These are phyloP conservation scores for Drosophila sechellia DNA, from an alignment of 1,140 invertebrate species.

Conservation along the genomic window DNA sequence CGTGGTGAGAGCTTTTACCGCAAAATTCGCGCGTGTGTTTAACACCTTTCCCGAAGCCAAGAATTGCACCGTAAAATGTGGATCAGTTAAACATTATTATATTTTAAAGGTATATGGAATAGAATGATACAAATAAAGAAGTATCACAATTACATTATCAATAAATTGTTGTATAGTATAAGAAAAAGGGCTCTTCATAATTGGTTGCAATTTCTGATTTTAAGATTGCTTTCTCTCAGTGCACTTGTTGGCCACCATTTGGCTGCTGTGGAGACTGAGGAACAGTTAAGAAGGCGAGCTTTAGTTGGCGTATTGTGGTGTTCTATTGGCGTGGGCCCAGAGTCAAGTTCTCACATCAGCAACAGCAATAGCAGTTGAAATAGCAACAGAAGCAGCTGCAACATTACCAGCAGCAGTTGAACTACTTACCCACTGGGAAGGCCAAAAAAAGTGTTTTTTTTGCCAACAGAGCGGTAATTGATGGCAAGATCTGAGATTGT, in stretches of 20 bases:
- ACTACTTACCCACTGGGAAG: slow-evolving; percentile 62
- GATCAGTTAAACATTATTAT: background rate
- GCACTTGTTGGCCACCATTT: slow-evolving; percentile 21
- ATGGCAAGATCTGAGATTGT: slow-evolving; percentile 48
- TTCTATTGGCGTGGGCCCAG: slow-evolving; percentile 47
- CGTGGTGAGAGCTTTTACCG: slow-evolving; percentile 76
- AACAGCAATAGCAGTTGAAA: slow-evolving; percentile 28
- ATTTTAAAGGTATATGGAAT: background rate
- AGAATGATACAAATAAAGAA: too few species aligned
- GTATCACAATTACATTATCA: too few species aligned
- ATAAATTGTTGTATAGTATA: too few species aligned
- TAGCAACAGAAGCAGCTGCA: slow-evolving; percentile 35
- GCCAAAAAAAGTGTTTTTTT: slow-evolving; percentile 34
- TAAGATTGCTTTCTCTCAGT: slow-evolving; percentile 1
- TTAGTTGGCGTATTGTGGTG: slow-evolving; percentile 15
- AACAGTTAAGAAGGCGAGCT: slow-evolving; percentile 36
- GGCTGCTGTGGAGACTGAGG: slow-evolving; percentile 6
- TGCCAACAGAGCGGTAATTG: slow-evolving; percentile 47
- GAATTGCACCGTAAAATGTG: too few species aligned
- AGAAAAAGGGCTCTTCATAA: too few species aligned
- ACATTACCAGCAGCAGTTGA: slow-evolving; percentile 36
- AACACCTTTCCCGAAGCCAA: slow-evolving; percentile 60
- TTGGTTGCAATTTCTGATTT: too few species aligned
- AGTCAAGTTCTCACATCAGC: slow-evolving; percentile 51
- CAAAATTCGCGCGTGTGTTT: slow-evolving; percentile 78